These are phyloP conservation scores for Geococcyx californianus DNA, from an alignment of 2,113 vertebrate species.

Conservation along the genomic window DNA sequence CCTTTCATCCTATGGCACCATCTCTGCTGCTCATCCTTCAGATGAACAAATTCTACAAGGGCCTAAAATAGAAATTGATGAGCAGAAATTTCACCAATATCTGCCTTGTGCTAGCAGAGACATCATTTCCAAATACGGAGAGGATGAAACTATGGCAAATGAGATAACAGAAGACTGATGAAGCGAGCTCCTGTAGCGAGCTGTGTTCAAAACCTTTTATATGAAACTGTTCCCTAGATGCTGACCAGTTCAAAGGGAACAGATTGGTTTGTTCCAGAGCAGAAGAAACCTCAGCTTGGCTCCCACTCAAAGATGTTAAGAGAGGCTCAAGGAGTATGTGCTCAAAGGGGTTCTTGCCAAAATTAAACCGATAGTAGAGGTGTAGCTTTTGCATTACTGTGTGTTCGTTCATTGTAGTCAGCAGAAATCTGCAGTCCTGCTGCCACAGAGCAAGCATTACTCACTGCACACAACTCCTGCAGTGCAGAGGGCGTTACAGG, in stretches of 20 bases:
- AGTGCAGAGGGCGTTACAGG: not conserved
- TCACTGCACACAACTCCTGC: not conserved
- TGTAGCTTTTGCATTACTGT: not conserved
- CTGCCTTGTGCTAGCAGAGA: not conserved
- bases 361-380: not conserved
- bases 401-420: not conserved
- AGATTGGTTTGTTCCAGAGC: not conserved
- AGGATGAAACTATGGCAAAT: not conserved
- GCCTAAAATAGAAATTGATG: not conserved
- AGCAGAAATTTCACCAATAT: not conserved
- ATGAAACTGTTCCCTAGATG: not conserved
- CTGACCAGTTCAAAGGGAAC: not conserved
- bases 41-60: not conserved
- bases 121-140: not conserved
- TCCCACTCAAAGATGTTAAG: not conserved
- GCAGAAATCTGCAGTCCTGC: not conserved
- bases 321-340: not conserved
- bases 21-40: not conserved
- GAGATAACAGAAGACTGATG: not conserved
- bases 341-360: not conserved
- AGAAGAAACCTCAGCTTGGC: not conserved
- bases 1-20: not conserved
- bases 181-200: not conserved
- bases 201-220: fast-evolving
- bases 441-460: not conserved